These are phyloP conservation scores for Antheraea yamamai DNA, from an alignment of 2,888 invertebrate genomes.

Conservation along the genomic window DNA sequence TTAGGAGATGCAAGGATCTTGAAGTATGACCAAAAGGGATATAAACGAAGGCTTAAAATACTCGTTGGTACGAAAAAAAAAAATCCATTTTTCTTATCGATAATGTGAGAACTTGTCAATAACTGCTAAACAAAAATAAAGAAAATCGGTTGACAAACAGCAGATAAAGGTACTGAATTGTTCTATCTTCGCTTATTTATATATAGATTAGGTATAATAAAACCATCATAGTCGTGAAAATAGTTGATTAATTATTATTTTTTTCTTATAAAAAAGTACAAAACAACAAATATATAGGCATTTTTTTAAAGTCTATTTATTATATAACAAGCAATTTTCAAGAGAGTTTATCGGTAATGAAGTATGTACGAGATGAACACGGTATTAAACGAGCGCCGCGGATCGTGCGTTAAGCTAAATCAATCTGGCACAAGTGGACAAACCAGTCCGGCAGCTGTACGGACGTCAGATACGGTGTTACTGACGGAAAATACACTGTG, in stretches of 20 bases:
- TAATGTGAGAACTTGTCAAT: no score
- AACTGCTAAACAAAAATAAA: no score
- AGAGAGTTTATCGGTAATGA: slow-evolving; percentile 59
- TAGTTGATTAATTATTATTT: background rate
- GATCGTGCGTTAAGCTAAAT: slow-evolving; percentile 77
- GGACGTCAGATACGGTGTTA: slow-evolving; percentile 60
- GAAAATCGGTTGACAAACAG: no score
- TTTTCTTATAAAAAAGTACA: background rate
- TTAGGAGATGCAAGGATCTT: no score
- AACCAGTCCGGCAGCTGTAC: slow-evolving; percentile 81
- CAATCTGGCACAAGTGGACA: slow-evolving; percentile 80
- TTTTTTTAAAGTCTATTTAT: background rate
- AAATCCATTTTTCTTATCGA: no score
- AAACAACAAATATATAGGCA: background rate
- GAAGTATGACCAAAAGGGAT: no score
- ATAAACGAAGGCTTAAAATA: no score
- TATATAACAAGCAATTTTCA: background rate
- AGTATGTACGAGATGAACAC: slow-evolving; percentile 54
- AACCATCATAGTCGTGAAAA: background rate
- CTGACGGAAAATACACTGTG: slow-evolving; percentile 50
- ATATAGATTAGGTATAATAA: background rate
- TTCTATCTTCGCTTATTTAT: no score
- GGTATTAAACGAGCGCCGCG: slow-evolving; percentile 57
- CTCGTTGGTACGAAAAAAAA: no score
- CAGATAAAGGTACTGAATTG: no score